These are phyloP conservation scores for Sebastes taczanowskii DNA, from an alignment of 2,797 vertebrate genomes.

Conservation along the genomic window DNA sequence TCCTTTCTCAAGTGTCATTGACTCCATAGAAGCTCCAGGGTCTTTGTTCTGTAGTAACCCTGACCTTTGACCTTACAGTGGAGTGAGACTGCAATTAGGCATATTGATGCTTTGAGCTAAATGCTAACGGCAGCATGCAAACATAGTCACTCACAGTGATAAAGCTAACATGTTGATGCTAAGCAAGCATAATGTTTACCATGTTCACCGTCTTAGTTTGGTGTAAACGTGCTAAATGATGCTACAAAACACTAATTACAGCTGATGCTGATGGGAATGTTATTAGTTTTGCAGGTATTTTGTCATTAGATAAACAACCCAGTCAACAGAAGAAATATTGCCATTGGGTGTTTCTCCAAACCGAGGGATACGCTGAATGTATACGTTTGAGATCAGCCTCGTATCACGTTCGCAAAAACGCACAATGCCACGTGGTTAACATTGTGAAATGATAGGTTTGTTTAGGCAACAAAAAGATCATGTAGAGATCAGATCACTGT, in stretches of 20 bases:
- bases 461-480: too few species aligned
- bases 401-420: too few species aligned
- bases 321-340: fast-evolving
- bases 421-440: too few species aligned
- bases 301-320: neutral
- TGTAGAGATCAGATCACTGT: too few species aligned
- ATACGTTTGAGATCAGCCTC: too few species aligned
- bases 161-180: neutral
- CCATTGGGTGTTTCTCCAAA: too few species aligned
- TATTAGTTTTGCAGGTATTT: neutral
- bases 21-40: neutral
- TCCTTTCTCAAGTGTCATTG: slow-evolving; percentile 15
- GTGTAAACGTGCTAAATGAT: neutral
- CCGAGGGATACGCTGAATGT: too few species aligned
- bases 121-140: neutral
- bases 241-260: neutral
- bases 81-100: neutral
- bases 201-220: neutral
- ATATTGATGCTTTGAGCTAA: neutral
- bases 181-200: neutral
- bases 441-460: too few species aligned
- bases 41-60: neutral
- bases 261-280: neutral
- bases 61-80: slow-evolving; percentile 25
- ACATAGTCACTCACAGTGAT: neutral